Base-by-base conservation (phyloP, 2,888 invertebrate species). In the Pristionchus exspectatus region DNA sequence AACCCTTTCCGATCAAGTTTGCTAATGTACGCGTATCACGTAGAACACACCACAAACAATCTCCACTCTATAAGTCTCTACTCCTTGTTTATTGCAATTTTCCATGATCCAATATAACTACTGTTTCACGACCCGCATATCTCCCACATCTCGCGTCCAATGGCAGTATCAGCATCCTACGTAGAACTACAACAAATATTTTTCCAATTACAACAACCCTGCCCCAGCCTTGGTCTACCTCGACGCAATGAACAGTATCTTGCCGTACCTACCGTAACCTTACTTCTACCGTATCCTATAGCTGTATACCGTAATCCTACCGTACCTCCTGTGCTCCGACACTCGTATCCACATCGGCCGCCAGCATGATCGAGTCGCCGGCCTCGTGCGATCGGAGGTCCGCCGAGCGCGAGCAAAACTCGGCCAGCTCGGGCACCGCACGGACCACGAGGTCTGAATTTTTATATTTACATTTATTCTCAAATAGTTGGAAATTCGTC, bases 361-460 rank as follows among this genome's bases (percentile, higher is more conserved):
- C 85, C 84, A 92, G 74, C 14, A 90, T 90, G 18, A 91, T 87
- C 12, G 90, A 84, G 69, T 92, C 93, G 44, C 91, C 90, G 12
- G 84, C 84, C 54, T 91, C 90, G 38, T 88, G 90, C 12, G 63
- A 30, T 16, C 77, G 44, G 18, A 38, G 44, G 10, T n/a, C 72
- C 0, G 59, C 33, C 9, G 77, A 63, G 21, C 87, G 74, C 30
- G 90, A 86, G 44, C 91, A 91, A 77, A 93, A 90, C 87, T 98
- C 98, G 93, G 97, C 97, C 93, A 98, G 96, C 96, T 98, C 98
- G 0, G 98, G 97, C 92, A 98, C 97, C 72, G 98, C 98, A 96
- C 98, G 98, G 91, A 98, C 98, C 30, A 90, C 88, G n/a, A 94
- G 90, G 21, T 63, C 92, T 92, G 90, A 27, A n/a, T n/a, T n/a